Evolutionary conservation across 2,888 invertebrate genomes (phyloP), one percentile per base, ranked within the genome.

Genomic region (Drosophila acutilabella): DNA sequence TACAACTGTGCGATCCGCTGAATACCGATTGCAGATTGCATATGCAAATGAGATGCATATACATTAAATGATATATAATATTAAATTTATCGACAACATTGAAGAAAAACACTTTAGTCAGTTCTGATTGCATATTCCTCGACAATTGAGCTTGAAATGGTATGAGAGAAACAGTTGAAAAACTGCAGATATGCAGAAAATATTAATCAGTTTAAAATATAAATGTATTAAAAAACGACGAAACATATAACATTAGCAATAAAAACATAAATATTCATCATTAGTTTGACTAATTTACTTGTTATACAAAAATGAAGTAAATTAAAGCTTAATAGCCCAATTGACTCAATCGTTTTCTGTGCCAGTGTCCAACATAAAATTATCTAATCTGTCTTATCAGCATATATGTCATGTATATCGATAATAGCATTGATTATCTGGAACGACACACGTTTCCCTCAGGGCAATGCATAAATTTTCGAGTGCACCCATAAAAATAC

Each of bases 401-500:
- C 45, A 51, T 77, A 65, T 65, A 42, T 30, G 11, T 11, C 11
- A 11, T 33, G 33, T 51, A 6, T 6, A 51, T 40, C 18, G 59
- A 41, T 64, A 64, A 54, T 36, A 52, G 36, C 20, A 54, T 45
- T 50, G 58, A 30, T 45, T 18, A 42, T 42, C 47, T 41, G 33
- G 8, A 16, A n/a, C 4, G 16, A 14, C 71, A 71, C 40, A 58
- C 42, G 44, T 47, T 45, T 10, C 53, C 54, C 41, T 33, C 14
- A 2, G 54, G 78, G 58, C 38, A 42, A 60, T 59, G 56, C 62
- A 78, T 78, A 74, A 60, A 75, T 74, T 74, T 44, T 30, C 36
- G 23, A 30, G 13, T 20, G 56, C 47, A 30, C n/a, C 30, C 30
- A 51, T 47, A 40, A 65, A 54, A 44, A 65, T 66, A 52, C 57